phyloP scores from a whole-genome alignment of 1,140 invertebrate genomes.

The Gonioctena quinquepunctata region DNA sequence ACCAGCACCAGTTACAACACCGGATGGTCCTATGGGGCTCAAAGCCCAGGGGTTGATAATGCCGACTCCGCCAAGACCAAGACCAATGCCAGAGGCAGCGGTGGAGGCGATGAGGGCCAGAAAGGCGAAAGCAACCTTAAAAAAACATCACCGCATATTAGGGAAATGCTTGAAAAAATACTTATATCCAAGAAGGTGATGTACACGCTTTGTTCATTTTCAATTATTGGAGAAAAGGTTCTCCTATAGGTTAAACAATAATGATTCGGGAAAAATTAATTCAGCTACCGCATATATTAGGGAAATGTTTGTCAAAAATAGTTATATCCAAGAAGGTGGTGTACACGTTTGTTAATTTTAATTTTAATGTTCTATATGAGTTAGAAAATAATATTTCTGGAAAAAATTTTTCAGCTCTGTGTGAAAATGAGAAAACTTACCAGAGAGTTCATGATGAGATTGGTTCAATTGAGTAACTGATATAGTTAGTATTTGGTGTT shows the following conservation, averaged over 20 bases:
- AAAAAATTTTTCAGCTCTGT: not conserved
- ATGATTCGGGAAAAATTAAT: too few species aligned
- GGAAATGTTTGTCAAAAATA: not conserved
- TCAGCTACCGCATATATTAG: too few species aligned
- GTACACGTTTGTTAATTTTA: not conserved
- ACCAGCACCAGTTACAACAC: slow-evolving; percentile 3
- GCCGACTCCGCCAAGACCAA: not conserved
- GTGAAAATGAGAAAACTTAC: not conserved
- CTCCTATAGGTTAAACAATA: too few species aligned
- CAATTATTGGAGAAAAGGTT: too few species aligned
- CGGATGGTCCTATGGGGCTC: slow-evolving; percentile 4
- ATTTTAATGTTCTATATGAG: not conserved
- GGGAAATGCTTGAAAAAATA: not conserved
- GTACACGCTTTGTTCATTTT: too few species aligned
- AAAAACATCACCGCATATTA: not conserved
- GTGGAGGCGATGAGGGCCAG: not conserved
- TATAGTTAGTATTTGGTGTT: not conserved
- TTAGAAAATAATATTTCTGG: not conserved
- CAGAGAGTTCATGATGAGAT: not conserved
- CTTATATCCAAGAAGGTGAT: too few species aligned
- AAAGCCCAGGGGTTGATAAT: not conserved
- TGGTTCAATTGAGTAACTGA: not conserved
- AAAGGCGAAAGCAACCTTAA: not conserved
- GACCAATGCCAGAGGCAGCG: not conserved
- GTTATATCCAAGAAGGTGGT: not conserved